A percentile compares a stretch with the other conserved stretches of the same genome.
These are phyloP conservation scores for Aquila chrysaetos DNA, from an alignment of 2,797 vertebrate genomes.

Conservation along the genomic window DNA sequence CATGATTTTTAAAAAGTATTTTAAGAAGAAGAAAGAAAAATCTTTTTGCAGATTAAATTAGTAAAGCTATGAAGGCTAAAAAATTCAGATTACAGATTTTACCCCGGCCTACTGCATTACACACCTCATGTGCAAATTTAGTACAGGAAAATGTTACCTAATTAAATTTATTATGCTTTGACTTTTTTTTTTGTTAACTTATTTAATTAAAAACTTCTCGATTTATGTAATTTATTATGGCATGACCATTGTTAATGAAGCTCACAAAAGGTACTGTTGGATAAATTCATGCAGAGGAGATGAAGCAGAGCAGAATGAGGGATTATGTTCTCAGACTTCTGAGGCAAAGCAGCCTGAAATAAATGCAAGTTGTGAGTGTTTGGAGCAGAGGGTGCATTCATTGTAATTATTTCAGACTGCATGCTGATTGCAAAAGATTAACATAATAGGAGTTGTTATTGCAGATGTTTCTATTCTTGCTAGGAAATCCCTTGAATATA, in stretches of 20 bases:
- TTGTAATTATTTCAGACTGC: constrained; percentile 64
- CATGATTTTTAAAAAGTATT: not conserved
- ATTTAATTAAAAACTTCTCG: not conserved
- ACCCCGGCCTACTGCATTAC: not conserved
- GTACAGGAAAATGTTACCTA: not conserved
- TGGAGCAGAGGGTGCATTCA: constrained; percentile 49
- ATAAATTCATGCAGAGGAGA: constrained; percentile 31
- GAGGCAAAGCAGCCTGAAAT: constrained; percentile 41
- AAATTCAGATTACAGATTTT: not conserved
- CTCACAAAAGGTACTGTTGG: constrained; percentile 7
- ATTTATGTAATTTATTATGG: constrained; percentile 35
- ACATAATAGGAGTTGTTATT: constrained; percentile 50
- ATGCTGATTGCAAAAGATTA: constrained; percentile 59
- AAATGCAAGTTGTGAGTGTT: constrained; percentile 32
- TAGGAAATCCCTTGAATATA: constrained; percentile 42
- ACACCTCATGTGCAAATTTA: not conserved
- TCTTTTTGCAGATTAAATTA: not conserved
- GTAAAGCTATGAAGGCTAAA: not conserved
- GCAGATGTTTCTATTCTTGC: constrained; percentile 55
- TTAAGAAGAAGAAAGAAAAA: not conserved
- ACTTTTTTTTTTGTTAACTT: not conserved
- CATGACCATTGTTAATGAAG: constrained; percentile 40
- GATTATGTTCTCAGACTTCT: constrained; percentile 50
- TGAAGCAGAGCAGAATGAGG: constrained; percentile 26
- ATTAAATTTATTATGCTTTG: constrained; percentile 14